phyloP scores from a whole-genome alignment of 37 sponge, comb jelly and placozoan species.

The Chondrilla cf. caribensis region DNA sequence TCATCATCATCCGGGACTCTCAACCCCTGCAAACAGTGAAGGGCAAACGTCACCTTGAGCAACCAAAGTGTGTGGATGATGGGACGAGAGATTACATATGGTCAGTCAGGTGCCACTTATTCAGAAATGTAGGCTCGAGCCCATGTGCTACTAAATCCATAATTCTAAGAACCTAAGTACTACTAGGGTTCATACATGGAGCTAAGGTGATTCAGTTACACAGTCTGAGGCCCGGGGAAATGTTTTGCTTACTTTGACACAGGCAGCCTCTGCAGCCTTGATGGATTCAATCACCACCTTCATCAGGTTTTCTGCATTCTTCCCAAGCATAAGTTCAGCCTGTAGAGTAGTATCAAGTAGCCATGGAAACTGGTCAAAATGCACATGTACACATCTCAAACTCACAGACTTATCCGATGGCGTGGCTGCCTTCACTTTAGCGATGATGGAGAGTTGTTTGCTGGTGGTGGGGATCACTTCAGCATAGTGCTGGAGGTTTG shows the following conservation, averaged over 20 bases:
- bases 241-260: slow-evolving; percentile 81
- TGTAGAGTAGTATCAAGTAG: slow-evolving; percentile 11
- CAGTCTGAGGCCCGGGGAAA: too few species aligned
- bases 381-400: not conserved
- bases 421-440: slow-evolving; percentile 79
- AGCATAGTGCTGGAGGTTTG: slow-evolving; percentile 66
- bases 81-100: not conserved
- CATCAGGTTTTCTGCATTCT: slow-evolving; percentile 91
- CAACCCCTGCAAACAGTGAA: slow-evolving; percentile 23
- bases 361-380: not conserved
- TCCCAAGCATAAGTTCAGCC: slow-evolving; percentile 84
- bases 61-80: too few species aligned
- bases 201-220: too few species aligned
- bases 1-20: slow-evolving; percentile 26
- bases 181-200: too few species aligned
- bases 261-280: slow-evolving; percentile 84
- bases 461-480: slow-evolving; percentile 89
- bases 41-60: not conserved
- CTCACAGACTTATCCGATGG: slow-evolving; percentile 81
- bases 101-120: too few species aligned
- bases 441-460: slow-evolving; percentile 80
- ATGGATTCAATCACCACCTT: slow-evolving; percentile 80
- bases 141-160: too few species aligned
- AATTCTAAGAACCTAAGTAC: too few species aligned
- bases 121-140: too few species aligned